phyloP scores from a whole-genome alignment of 2,797 vertebrate genomes.

The Neosilurus mollespiculum region DNA sequence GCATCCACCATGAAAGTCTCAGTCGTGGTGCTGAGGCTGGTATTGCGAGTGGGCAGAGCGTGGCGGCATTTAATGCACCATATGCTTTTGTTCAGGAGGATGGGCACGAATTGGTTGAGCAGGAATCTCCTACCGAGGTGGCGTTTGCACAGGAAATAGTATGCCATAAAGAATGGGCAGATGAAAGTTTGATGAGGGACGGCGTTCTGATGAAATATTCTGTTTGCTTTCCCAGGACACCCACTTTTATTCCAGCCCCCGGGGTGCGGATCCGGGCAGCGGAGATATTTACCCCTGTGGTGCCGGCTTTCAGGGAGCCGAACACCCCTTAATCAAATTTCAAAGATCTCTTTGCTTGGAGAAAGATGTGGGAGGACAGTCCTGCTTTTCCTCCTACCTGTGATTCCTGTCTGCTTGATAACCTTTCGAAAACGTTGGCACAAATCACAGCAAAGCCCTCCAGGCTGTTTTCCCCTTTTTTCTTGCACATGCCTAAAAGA shows the following conservation, averaged over 20 bases:
- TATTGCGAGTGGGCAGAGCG: constrained; percentile 29
- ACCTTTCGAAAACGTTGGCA: constrained; percentile 43
- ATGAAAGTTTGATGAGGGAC: constrained; percentile 61
- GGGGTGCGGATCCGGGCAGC: constrained; percentile 55
- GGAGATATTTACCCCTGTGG: constrained; percentile 53
- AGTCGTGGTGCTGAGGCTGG: constrained; percentile 4
- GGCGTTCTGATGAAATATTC: constrained; percentile 59
- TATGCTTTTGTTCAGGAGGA: constrained; percentile 37
- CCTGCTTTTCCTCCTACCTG: constrained; percentile 30
- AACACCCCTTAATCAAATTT: constrained; percentile 54
- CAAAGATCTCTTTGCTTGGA: constrained; percentile 41
- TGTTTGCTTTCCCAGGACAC: constrained; percentile 58
- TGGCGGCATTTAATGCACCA: constrained; percentile 42
- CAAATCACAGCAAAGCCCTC: constrained; percentile 7
- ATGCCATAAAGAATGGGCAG: constrained; percentile 45
- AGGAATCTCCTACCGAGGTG: constrained; percentile 51
- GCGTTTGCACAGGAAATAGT: constrained; percentile 47
- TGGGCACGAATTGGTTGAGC: constrained; percentile 34
- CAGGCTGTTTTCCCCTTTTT: not conserved
- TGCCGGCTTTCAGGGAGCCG: constrained; percentile 42
- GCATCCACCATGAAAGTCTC: not conserved
- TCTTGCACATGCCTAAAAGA: not conserved
- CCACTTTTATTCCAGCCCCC: constrained; percentile 53
- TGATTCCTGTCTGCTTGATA: constrained; percentile 42
- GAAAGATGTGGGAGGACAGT: constrained; percentile 41